These are phyloP conservation scores for Dichetophora obliterata DNA, from an alignment of 2,888 invertebrate species.

Conservation along the genomic window DNA sequence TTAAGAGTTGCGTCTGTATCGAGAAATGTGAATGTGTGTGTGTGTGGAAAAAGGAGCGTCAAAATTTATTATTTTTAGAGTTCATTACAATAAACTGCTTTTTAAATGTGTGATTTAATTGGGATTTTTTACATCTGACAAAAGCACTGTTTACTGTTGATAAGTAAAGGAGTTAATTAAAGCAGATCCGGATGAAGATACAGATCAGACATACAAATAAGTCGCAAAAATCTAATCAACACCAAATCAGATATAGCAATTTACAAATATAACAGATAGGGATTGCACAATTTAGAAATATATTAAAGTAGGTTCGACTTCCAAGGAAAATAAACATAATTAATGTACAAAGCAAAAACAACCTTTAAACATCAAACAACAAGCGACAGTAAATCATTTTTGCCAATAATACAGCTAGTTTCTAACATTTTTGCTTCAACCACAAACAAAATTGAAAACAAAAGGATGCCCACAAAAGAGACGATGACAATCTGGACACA, in stretches of 20 bases:
- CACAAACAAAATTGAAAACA: neutral
- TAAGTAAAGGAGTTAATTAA: too few species aligned
- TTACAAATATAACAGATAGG: neutral
- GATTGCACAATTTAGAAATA: too few species aligned
- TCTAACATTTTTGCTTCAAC: neutral
- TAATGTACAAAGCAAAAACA: too few species aligned
- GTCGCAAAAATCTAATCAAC: neutral
- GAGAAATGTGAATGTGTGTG: neutral
- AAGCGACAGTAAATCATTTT: neutral
- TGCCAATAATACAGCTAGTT: neutral
- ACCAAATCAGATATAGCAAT: neutral
- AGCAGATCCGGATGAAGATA: neutral
- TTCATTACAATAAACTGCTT: neutral
- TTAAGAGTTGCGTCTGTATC: neutral
- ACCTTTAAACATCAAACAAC: too few species aligned
- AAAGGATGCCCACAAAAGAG: conserved; percentile 19
- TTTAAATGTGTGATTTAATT: neutral
- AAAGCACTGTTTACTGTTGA: neutral
- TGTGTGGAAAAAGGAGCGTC: neutral
- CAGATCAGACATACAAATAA: neutral
- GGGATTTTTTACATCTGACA: neutral
- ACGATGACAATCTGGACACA: conserved; percentile 40
- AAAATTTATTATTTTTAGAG: neutral
- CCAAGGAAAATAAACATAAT: too few species aligned
- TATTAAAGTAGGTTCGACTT: too few species aligned